phyloP scores from a whole-genome alignment of 1,140 invertebrate genomes.

The Cydia strobilella region DNA sequence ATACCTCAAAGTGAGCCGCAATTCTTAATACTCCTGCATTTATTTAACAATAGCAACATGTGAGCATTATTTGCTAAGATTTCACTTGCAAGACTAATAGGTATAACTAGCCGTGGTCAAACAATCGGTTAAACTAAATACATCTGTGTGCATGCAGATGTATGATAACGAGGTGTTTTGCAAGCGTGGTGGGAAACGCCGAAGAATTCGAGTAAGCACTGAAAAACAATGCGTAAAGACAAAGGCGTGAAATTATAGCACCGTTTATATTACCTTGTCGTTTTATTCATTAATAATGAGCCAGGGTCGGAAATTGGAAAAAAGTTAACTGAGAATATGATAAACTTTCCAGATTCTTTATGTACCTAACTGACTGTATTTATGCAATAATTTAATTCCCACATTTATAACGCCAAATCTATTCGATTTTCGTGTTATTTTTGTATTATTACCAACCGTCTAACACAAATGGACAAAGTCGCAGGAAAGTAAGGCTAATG shows the following conservation, averaged over 20 bases:
- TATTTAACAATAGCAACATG: background rate
- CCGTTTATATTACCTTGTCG: background rate
- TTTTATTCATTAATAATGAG: no score
- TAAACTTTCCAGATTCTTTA: background rate
- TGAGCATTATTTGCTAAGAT: background rate
- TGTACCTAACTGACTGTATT: no score
- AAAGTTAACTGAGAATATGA: background rate
- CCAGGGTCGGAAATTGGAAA: no score
- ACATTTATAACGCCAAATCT: no score
- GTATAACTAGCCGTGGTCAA: background rate
- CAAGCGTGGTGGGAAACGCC: slow-evolving; percentile 68
- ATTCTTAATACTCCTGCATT: no score
- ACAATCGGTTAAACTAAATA: slow-evolving; percentile 17
- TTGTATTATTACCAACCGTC: no score
- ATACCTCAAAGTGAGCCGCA: no score
- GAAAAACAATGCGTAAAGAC: slow-evolving; percentile 66
- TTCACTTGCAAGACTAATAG: background rate
- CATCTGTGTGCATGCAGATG: slow-evolving; percentile 40
- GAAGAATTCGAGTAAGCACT: slow-evolving; percentile 57
- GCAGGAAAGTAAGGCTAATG: no score
- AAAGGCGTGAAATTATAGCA: slow-evolving; percentile 58
- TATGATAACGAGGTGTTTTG: slow-evolving; percentile 52
- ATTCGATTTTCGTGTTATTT: no score
- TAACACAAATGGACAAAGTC: no score
- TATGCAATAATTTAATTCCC: no score